Percentiles rank a stretch among this genome's conserved stretches.
Evolutionary conservation across 2,888 invertebrate genomes (phyloP).

Genomic region (Lamellibrachia satsuma): DNA sequence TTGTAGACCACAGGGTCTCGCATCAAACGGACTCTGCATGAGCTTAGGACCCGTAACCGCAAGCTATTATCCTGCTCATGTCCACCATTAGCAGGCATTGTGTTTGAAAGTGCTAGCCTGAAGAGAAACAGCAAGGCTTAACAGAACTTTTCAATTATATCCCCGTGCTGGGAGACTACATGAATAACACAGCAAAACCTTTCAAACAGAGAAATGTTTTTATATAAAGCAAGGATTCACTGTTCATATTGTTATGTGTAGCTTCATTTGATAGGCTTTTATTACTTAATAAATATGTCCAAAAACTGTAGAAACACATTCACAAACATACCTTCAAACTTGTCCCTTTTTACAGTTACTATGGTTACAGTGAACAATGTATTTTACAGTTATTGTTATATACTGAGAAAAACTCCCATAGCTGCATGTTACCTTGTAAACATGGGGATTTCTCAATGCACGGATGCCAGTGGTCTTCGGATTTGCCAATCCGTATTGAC

Average conservation of each 20-base stretch:
- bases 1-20: neutral
- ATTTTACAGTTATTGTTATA: neutral
- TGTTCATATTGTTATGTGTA: no score
- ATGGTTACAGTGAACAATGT: neutral
- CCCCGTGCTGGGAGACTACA: neutral
- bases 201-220: neutral
- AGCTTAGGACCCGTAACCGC: neutral
- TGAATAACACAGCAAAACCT: neutral
- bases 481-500: neutral
- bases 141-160: neutral
- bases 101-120: neutral
- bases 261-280: no score
- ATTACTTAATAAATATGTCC: neutral
- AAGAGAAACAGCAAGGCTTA: neutral
- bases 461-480: neutral
- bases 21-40: neutral
- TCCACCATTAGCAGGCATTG: neutral
- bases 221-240: neutral
- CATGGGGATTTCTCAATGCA: neutral
- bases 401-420: neutral
- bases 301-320: neutral
- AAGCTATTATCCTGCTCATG: neutral
- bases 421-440: neutral
- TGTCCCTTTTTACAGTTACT: neutral
- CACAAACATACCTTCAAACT: constrained; percentile 3